Evolutionary conservation across 2,797 vertebrate genomes (phyloP).

Genomic region (Chromobotia macracanthus): DNA sequence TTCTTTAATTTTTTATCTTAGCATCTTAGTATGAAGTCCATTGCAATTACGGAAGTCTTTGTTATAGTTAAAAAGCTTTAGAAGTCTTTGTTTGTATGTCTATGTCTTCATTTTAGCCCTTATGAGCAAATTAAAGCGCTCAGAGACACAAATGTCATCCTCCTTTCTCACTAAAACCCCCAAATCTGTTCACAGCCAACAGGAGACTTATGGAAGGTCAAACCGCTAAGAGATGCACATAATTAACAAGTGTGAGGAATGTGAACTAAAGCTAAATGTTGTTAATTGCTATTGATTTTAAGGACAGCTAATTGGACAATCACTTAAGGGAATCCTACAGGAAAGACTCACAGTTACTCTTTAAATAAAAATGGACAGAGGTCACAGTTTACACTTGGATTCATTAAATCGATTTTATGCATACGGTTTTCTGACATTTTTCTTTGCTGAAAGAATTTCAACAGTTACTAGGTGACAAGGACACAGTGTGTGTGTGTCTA

Average conservation of each 20-base stretch:
- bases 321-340: constrained; percentile 8
- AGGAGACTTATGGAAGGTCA: constrained; percentile 60
- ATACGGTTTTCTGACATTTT: background rate
- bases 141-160: constrained; percentile 44
- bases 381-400: background rate
- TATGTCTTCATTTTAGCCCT: background rate
- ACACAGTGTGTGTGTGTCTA: constrained; percentile 3
- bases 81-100: background rate
- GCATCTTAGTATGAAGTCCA: background rate
- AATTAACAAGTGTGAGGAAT: constrained; percentile 60
- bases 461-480: background rate
- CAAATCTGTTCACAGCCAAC: constrained; percentile 46
- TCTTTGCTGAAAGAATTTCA: background rate
- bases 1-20: too few species aligned
- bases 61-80: background rate
- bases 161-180: constrained; percentile 17
- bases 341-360: constrained; percentile 22
- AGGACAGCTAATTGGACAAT: constrained; percentile 34
- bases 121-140: constrained; percentile 50
- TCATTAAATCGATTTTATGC: constrained; percentile 8
- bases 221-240: constrained; percentile 58
- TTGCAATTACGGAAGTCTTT: background rate
- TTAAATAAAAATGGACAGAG: background rate
- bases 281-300: constrained; percentile 44
- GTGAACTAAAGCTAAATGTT: constrained; percentile 37